phyloP scores from a whole-genome alignment of 2,888 invertebrate species.

The Notocelia uddmanniana region DNA sequence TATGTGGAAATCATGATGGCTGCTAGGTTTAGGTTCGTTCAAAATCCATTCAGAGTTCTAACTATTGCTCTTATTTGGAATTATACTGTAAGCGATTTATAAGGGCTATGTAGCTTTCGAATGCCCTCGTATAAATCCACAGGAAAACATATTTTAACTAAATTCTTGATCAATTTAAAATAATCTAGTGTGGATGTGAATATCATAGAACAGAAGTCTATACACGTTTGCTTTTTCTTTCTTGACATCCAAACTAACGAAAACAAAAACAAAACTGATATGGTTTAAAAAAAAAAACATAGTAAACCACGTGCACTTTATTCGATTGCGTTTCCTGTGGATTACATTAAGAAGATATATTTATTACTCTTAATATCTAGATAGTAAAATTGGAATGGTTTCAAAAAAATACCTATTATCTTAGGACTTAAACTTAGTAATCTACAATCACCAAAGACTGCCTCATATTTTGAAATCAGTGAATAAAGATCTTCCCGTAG shows the following conservation, averaged over 20 bases:
- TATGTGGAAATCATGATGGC: not conserved
- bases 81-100: constrained; percentile 16
- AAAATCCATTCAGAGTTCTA: too few species aligned
- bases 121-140: constrained; percentile 21
- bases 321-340: constrained; percentile 6
- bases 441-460: constrained; percentile 62
- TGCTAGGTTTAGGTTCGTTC: not conserved
- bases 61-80: constrained; percentile 10
- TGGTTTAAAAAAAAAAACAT: not conserved
- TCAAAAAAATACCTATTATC: constrained; percentile 29
- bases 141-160: too few species aligned
- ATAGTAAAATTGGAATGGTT: constrained; percentile 18
- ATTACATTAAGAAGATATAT: not conserved
- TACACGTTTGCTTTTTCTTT: too few species aligned
- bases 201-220: too few species aligned
- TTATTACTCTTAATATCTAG: constrained; percentile 12
- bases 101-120: constrained; percentile 24
- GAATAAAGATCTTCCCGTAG: constrained; percentile 57
- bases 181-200: too few species aligned
- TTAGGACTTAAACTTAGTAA: constrained; percentile 46
- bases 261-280: too few species aligned
- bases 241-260: not conserved
- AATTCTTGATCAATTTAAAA: too few species aligned
- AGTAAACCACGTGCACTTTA: too few species aligned
- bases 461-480: constrained; percentile 53